These are phyloP conservation scores for Engraulis encrasicolus DNA, from an alignment of 2,113 vertebrate species.

Conservation along the genomic window DNA sequence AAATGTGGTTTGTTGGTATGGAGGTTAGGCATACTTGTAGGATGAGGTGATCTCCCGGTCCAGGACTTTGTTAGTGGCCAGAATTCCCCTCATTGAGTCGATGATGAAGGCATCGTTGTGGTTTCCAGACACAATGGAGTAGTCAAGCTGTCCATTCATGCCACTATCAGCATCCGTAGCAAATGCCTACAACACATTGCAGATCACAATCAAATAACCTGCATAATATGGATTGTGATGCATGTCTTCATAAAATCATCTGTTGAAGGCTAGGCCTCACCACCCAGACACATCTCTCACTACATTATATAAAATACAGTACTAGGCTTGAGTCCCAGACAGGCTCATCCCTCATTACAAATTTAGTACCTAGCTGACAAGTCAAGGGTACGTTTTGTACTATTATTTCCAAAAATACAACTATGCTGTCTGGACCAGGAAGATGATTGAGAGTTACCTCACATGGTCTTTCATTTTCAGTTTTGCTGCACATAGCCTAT, in stretches of 20 bases:
- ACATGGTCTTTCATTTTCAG: no score
- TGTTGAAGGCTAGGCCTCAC: neutral
- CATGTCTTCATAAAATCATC: neutral
- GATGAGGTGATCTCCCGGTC: conserved; percentile 81
- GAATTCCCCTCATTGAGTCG: conserved; percentile 79
- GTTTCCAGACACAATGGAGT: conserved; percentile 87
- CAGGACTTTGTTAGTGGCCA: conserved; percentile 77
- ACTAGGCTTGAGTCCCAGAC: neutral
- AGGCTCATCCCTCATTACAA: neutral
- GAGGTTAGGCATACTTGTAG: conserved; percentile 80
- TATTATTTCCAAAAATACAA: no score
- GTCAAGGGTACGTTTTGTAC: no score
- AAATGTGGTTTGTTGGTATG: neutral
- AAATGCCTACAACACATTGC: conserved; percentile 74
- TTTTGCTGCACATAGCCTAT: no score
- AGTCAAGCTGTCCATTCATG: conserved; percentile 81
- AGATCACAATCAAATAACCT: neutral
- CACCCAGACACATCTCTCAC: neutral
- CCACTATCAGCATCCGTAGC: conserved; percentile 86
- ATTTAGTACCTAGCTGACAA: neutral
- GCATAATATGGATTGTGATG: neutral
- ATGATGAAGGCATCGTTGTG: conserved; percentile 79
- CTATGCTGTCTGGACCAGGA: no score
- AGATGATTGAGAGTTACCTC: no score
- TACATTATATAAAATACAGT: neutral